These are phyloP conservation scores for Vulpes lagopus DNA, from an alignment of 2,113 vertebrate genomes.

Conservation along the genomic window DNA sequence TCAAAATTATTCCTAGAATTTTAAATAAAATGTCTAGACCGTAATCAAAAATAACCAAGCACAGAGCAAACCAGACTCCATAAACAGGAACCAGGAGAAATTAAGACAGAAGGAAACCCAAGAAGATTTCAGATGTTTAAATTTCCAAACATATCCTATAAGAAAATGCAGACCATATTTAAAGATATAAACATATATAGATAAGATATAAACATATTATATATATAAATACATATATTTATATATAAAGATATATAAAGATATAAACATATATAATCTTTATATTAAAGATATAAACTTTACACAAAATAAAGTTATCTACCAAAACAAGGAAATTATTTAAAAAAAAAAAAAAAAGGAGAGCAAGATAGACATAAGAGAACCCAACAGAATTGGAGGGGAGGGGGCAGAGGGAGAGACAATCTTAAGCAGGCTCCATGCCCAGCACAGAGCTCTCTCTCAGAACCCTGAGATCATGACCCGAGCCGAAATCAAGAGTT, in stretches of 20 bases:
- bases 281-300: not conserved
- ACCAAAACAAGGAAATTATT: not conserved
- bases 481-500: not conserved
- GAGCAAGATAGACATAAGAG: not conserved
- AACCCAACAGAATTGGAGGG: not conserved
- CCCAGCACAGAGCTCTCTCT: not conserved
- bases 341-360: not conserved
- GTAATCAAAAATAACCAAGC: slow-evolving; percentile 36
- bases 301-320: not conserved
- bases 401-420: not conserved
- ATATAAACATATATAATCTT: too few species aligned
- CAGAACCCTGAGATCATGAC: not conserved
- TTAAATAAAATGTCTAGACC: slow-evolving; percentile 28
- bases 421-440: not conserved
- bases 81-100: slow-evolving; percentile 6
- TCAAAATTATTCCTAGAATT: slow-evolving; percentile 46
- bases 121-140: not conserved
- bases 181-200: not conserved
- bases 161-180: not conserved
- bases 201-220: too few species aligned
- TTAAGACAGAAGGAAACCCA: not conserved
- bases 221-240: too few species aligned
- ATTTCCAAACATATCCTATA: not conserved
- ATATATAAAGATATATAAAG: too few species aligned
- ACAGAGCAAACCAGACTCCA: not conserved